phyloP scores from a whole-genome alignment of 2,113 vertebrate genomes.

The Elachura formosa region DNA sequence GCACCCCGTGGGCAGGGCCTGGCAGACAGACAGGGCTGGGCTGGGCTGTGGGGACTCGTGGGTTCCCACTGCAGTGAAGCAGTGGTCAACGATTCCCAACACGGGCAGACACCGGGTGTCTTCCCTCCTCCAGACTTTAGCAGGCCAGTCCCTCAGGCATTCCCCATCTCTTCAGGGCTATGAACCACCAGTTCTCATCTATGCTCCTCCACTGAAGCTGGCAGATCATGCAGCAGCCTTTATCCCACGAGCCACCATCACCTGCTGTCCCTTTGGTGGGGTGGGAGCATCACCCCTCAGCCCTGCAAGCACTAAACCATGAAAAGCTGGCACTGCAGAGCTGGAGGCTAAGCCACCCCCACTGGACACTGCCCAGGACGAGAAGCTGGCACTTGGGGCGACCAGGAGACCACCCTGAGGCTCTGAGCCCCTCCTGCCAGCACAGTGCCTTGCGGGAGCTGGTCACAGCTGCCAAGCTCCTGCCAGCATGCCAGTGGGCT shows the following conservation, averaged over 20 bases:
- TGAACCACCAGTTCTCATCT: not conserved
- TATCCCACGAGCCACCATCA: fast-evolving
- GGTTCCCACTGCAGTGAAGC: fast-evolving
- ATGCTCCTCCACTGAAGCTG: not conserved
- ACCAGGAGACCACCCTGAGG: not conserved
- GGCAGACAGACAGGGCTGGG: not conserved
- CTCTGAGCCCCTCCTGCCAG: not conserved
- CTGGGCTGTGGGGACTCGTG: not conserved
- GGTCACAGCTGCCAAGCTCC: not conserved
- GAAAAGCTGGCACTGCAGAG: not conserved
- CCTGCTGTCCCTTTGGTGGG: not conserved
- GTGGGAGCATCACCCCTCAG: not conserved
- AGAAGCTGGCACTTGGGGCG: not conserved
- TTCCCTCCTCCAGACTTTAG: not conserved
- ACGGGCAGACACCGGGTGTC: fast-evolving
- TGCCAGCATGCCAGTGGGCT: not conserved
- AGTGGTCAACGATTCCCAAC: not conserved
- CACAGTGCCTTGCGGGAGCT: not conserved
- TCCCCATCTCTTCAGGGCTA: not conserved
- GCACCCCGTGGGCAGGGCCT: not conserved
- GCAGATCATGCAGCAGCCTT: not conserved
- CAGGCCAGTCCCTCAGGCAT: not conserved
- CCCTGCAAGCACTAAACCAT: not conserved
- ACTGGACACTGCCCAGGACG: not conserved
- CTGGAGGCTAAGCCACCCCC: not conserved